phyloP scores from a whole-genome alignment of 2,113 vertebrate genomes.

The Procapra przewalskii region DNA sequence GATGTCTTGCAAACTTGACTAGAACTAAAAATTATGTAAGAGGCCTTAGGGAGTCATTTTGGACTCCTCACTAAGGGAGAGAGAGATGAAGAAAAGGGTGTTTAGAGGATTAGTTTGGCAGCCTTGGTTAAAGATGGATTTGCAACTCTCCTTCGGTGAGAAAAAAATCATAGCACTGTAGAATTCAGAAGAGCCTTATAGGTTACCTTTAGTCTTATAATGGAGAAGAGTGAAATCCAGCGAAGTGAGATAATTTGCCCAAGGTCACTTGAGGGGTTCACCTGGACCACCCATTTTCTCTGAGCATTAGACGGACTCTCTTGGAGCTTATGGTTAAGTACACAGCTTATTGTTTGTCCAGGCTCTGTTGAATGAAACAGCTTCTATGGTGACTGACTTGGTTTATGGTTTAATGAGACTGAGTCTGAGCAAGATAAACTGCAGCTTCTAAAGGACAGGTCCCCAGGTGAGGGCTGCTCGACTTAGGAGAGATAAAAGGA shows the following conservation, averaged over 20 bases:
- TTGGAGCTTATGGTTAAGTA: not conserved
- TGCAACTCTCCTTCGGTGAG: not conserved
- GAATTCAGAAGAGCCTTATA: not conserved
- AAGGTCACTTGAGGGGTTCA: not conserved
- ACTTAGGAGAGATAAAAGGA: not conserved
- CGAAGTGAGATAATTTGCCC: not conserved
- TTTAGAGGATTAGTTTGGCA: not conserved
- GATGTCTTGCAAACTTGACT: not conserved
- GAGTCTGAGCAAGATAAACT: not conserved
- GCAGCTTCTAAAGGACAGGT: not conserved
- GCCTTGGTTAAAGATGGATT: constrained; percentile 24
- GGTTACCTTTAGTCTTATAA: not conserved
- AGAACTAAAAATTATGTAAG: constrained; percentile 34
- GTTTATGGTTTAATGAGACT: not conserved
- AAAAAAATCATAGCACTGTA: not conserved
- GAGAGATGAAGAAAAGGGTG: not conserved
- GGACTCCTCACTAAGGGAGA: not conserved
- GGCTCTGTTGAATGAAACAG: not conserved
- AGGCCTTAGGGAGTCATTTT: not conserved
- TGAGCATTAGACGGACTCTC: not conserved
- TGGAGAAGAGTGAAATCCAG: not conserved
- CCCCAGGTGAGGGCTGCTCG: not conserved
- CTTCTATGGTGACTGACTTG: not conserved
- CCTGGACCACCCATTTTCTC: not conserved
- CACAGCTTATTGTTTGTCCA: not conserved